Evolutionary conservation across 1,140 invertebrate species (phyloP).

Genomic region (Telenomus remus): DNA sequence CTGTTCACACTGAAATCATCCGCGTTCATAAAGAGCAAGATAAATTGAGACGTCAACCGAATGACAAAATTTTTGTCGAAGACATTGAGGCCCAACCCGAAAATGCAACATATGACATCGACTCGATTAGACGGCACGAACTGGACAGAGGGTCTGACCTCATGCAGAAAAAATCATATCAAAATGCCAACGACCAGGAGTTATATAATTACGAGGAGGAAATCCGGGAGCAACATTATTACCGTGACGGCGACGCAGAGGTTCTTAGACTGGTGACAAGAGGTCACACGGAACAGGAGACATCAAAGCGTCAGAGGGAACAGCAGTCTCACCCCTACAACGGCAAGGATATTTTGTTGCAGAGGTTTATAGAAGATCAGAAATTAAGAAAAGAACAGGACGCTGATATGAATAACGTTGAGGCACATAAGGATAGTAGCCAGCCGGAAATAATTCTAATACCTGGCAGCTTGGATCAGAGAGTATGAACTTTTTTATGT

Average conservation of each 20-base stretch:
- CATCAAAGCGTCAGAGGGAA: slow-evolving; percentile 73
- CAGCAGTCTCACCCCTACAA: slow-evolving; percentile 62
- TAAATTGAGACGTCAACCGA: slow-evolving; percentile 15
- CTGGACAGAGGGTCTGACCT: slow-evolving; percentile 84
- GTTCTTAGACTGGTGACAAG: slow-evolving; percentile 86
- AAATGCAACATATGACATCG: slow-evolving; percentile 72
- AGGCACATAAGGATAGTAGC: slow-evolving; percentile 74
- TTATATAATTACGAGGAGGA: slow-evolving; percentile 63
- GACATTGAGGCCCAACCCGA: slow-evolving; percentile 71
- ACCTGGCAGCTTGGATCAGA: slow-evolving; percentile 68
- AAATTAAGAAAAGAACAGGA: slow-evolving; percentile 70
- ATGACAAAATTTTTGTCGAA: slow-evolving; percentile 71
- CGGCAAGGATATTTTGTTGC: slow-evolving; percentile 87
- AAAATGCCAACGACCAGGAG: slow-evolving; percentile 46
- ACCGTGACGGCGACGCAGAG: slow-evolving; percentile 88
- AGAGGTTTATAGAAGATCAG: slow-evolving; percentile 88
- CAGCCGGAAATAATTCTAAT: slow-evolving; percentile 76
- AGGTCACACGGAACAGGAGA: slow-evolving; percentile 77
- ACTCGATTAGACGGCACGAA: slow-evolving; percentile 84
- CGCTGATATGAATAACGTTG: slow-evolving; percentile 62
- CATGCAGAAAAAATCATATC: slow-evolving; percentile 53
- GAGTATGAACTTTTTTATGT: slow-evolving; percentile 17
- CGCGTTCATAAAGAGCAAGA: slow-evolving; percentile 46
- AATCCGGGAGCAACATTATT: slow-evolving; percentile 83
- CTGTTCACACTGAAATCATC: slow-evolving; percentile 36